Evolutionary conservation across 2,113 vertebrate species (phyloP), one percentile per base, ranked within the genome.

Genomic region (Ptychochromis oligacanthus): DNA sequence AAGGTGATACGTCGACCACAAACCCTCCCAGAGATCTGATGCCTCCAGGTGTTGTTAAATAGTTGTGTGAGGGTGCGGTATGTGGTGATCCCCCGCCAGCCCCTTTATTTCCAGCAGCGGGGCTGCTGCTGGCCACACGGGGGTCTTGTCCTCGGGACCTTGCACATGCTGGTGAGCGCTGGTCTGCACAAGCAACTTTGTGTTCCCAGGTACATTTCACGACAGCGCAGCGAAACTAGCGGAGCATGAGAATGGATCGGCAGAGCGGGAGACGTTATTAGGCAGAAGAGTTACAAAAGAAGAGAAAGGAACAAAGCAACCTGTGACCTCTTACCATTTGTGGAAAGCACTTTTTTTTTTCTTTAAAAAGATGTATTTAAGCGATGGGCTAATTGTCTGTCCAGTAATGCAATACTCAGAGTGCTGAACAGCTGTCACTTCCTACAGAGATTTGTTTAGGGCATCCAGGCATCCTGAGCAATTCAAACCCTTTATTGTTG

Each of bases 11-110:
- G 81, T 92, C 86, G 87, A 67, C 75, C 64, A n/a, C 79, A 81
- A 86, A 85, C 60, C 65, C 83, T 88, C 52, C 60, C 24, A 12
- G 24, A 34, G 80, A 76, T 83, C 92, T 88, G 84, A 95, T 93
- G 82, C 90, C 83, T 93, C 76, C 80, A 75, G 89, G 91, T 95
- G 95, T 96, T 89, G 93, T 93, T 93, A 96, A 96, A 96, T 95
- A 95, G 77, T 95, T 95, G 90, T 88, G 89, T 46, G 72, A 65
- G 58, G 82, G 88, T 93, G 95, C 15, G 79, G 80, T 93, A 96
- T 95, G 94, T 95, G 88, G 61, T 91, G 78, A 91, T 88, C 59
- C 55, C 24, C 43, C 64, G 80, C 77, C 87, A 95, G 82, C 60
- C 87, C 80, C 65, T 52, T 86, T 40, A 46, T 59, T 7, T 36